These are phyloP conservation scores for Fundulus diaphanus DNA, from an alignment of 2,797 vertebrate species.

Conservation along the genomic window DNA sequence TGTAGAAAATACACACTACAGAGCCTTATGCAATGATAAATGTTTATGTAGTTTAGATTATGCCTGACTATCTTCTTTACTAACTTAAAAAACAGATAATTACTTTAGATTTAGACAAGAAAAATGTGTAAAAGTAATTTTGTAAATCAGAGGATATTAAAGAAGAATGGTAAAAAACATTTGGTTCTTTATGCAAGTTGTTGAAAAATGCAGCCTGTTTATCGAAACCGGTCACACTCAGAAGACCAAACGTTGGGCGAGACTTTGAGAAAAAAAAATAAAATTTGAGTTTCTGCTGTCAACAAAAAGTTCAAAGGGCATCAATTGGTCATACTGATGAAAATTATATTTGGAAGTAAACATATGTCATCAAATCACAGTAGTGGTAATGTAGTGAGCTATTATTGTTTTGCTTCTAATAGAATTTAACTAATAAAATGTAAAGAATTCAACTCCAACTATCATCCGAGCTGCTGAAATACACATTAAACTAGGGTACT, in stretches of 20 bases:
- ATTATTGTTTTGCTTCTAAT: background rate
- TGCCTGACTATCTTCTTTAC: too few relatives aligned
- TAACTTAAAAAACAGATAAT: background rate
- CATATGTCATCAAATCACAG: background rate
- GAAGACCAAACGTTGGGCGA: too few relatives aligned
- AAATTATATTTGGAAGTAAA: background rate
- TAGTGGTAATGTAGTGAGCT: background rate
- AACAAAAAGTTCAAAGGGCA: background rate
- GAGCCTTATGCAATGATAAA: too few relatives aligned
- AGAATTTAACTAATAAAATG: background rate
- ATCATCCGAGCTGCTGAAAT: background rate
- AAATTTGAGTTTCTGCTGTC: too few relatives aligned
- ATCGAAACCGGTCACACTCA: too few relatives aligned
- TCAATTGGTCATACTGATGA: background rate
- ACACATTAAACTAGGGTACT: background rate
- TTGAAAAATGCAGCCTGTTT: too few relatives aligned
- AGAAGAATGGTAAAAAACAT: background rate
- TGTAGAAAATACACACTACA: too few relatives aligned
- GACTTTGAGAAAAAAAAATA: too few relatives aligned
- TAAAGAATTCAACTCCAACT: background rate
- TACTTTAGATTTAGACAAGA: background rate
- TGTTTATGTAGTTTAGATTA: too few relatives aligned
- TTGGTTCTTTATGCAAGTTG: too few relatives aligned
- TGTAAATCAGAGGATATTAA: background rate
- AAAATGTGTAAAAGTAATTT: background rate